Percentiles rank a stretch among this genome's conserved stretches.
Conservation (phyloP, 2,797 vertebrate species). For the Enteromius unitaeniatus region DNA sequence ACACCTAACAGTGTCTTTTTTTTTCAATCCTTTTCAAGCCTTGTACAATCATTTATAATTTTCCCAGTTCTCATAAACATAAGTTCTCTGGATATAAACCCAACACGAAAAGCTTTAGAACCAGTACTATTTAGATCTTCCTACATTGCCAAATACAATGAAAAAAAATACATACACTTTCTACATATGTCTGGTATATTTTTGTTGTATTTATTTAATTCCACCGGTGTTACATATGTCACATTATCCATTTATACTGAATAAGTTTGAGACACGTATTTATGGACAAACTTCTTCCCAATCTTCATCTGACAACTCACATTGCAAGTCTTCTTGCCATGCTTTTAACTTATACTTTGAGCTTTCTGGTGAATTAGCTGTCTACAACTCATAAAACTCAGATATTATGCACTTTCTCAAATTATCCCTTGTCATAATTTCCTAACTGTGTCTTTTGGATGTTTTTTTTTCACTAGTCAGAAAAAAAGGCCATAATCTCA, state of each 20-base stretch:
- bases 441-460: no score
- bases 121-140: no score
- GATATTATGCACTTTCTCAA: neutral
- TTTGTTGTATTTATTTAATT: slow-evolving; percentile 21
- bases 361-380: neutral
- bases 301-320: neutral
- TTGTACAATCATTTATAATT: no score
- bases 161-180: no score
- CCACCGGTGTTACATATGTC: neutral
- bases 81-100: no score
- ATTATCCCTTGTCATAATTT: neutral
- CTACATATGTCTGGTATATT: slow-evolving; percentile 1
- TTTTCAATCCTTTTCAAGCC: no score
- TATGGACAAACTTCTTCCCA: neutral
- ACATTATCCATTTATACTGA: neutral
- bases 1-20: no score
- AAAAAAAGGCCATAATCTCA: no score
- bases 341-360: neutral
- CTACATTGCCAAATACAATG: no score
- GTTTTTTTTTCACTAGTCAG: no score
- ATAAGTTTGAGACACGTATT: neutral
- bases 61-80: no score
- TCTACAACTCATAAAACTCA: neutral
- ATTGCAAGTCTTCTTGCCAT: neutral
- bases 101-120: no score